These are phyloP conservation scores for Ethmia dodecea DNA, from an alignment of 2,888 invertebrate species.

Conservation along the genomic window DNA sequence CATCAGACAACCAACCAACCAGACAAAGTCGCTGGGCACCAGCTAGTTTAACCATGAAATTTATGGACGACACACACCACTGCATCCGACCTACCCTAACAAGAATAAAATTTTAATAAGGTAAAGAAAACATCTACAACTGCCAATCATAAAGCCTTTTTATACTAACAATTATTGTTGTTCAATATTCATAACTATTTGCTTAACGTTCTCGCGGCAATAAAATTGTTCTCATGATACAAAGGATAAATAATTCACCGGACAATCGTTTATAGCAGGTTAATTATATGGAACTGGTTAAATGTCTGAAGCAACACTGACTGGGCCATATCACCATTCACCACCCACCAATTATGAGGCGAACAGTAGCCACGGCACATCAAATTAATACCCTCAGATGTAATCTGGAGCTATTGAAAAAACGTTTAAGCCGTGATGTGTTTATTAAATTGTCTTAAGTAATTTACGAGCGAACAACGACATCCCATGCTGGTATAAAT, in stretches of 20 bases:
- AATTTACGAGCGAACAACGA: conserved; percentile 51
- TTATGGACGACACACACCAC: too few species aligned
- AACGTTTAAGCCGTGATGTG: conserved; percentile 66
- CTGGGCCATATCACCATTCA: conserved; percentile 1
- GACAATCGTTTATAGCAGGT: conserved; percentile 12
- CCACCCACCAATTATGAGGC: conserved; percentile 48
- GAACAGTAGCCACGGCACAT: conserved; percentile 49
- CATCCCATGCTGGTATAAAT: conserved; percentile 24
- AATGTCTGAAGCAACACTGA: conserved; percentile 3
- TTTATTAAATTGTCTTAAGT: conserved; percentile 71
- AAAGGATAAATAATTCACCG: conserved; percentile 10
- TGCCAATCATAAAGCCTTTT: neutral
- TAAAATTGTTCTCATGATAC: conserved; percentile 11
- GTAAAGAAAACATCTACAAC: neutral
- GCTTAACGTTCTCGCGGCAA: conserved; percentile 11
- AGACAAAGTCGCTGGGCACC: too few species aligned
- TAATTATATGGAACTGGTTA: conserved; percentile 11
- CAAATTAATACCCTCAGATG: conserved; percentile 61
- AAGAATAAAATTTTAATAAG: too few species aligned
- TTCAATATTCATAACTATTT: conserved; percentile 13
- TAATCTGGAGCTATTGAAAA: conserved; percentile 62
- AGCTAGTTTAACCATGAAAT: too few species aligned
- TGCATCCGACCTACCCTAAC: neutral
- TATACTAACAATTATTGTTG: neutral
- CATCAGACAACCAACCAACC: too few species aligned